These are phyloP conservation scores for Poecilia picta DNA, from an alignment of 2,797 vertebrate genomes.

Conservation along the genomic window DNA sequence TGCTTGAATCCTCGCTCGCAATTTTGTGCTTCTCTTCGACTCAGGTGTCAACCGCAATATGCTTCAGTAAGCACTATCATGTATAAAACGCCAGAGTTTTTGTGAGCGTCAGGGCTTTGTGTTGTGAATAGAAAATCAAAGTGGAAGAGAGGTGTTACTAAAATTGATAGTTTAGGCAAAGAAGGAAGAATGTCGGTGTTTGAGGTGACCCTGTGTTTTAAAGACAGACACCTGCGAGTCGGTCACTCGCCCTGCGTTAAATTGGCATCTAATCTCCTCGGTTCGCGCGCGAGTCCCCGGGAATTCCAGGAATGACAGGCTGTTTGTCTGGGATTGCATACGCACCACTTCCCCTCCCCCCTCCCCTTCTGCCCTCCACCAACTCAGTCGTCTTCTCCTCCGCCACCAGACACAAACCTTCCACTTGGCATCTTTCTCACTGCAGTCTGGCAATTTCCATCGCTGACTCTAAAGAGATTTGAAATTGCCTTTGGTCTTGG, in stretches of 20 bases:
- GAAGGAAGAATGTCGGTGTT: slow-evolving; percentile 63
- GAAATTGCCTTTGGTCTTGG: slow-evolving; percentile 79
- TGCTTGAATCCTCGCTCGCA: slow-evolving; percentile 38
- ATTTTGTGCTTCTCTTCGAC: slow-evolving; percentile 52
- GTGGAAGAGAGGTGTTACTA: slow-evolving; percentile 19
- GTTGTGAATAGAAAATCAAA: slow-evolving; percentile 62
- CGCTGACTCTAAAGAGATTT: slow-evolving; percentile 76
- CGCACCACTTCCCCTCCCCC: slow-evolving; percentile 45
- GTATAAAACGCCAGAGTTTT: slow-evolving; percentile 37
- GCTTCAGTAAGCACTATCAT: slow-evolving; percentile 46
- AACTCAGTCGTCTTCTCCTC: slow-evolving; percentile 41
- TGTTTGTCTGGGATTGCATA: slow-evolving; percentile 83
- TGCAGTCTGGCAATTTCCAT: slow-evolving; percentile 77
- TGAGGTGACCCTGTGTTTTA: slow-evolving; percentile 78
- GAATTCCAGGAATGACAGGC: slow-evolving; percentile 79
- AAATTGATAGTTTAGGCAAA: slow-evolving; percentile 42
- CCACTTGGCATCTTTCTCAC: slow-evolving; percentile 54
- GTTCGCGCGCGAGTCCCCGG: slow-evolving; percentile 62
- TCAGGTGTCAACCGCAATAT: slow-evolving; percentile 53
- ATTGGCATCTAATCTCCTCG: slow-evolving; percentile 82
- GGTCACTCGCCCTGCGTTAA: slow-evolving; percentile 74
- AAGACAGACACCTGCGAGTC: slow-evolving; percentile 73
- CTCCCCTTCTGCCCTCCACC: slow-evolving; percentile 37
- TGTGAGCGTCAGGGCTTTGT: slow-evolving; percentile 28
- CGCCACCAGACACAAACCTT: slow-evolving; percentile 27